Percentiles rank a stretch among this genome's conserved stretches.
These are phyloP conservation scores for Cheilosia vulpina DNA, from an alignment of 2,888 invertebrate genomes.

Conservation along the genomic window DNA sequence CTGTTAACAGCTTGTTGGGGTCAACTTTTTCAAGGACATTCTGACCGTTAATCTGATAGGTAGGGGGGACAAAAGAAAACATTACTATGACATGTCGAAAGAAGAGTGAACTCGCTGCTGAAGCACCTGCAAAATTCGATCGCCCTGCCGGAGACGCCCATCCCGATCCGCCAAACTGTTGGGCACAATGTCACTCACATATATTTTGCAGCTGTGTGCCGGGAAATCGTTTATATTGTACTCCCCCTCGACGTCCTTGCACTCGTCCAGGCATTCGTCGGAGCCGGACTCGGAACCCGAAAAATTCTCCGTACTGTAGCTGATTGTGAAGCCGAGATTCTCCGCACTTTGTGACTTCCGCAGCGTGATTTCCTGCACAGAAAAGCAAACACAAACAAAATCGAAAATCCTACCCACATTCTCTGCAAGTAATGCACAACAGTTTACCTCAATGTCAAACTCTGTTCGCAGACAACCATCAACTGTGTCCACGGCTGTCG, in stretches of 20 bases:
- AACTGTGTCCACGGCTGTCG: slow-evolving; percentile 16
- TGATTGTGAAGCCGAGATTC: slow-evolving; percentile 87
- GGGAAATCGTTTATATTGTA: slow-evolving; percentile 82
- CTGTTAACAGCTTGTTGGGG: slow-evolving; percentile 85
- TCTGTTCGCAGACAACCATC: slow-evolving; percentile 84
- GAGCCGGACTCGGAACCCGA: slow-evolving; percentile 56
- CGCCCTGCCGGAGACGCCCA: slow-evolving; percentile 85
- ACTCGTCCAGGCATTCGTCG: slow-evolving; percentile 36
- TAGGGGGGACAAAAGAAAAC: background rate
- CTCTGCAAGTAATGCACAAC: background rate
- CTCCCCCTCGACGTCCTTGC: slow-evolving; percentile 10
- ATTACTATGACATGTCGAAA: background rate
- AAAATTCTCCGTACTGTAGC: slow-evolving; percentile 85
- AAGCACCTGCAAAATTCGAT: slow-evolving; percentile 85
- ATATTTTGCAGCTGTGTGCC: slow-evolving; percentile 85
- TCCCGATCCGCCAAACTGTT: slow-evolving; percentile 85
- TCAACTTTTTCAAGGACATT: slow-evolving; percentile 85
- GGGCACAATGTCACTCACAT: slow-evolving; percentile 86
- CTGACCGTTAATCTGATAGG: slow-evolving; percentile 84
- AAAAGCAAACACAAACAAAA: background rate
- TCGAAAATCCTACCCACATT: background rate
- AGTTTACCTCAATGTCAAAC: slow-evolving; percentile 84
- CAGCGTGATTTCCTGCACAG: slow-evolving; percentile 85
- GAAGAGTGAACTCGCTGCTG: background rate
- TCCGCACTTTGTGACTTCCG: slow-evolving; percentile 85